Conservation (phyloP, 92 coral and sea anemone species). For the Umimayanthus kanabou region DNA sequence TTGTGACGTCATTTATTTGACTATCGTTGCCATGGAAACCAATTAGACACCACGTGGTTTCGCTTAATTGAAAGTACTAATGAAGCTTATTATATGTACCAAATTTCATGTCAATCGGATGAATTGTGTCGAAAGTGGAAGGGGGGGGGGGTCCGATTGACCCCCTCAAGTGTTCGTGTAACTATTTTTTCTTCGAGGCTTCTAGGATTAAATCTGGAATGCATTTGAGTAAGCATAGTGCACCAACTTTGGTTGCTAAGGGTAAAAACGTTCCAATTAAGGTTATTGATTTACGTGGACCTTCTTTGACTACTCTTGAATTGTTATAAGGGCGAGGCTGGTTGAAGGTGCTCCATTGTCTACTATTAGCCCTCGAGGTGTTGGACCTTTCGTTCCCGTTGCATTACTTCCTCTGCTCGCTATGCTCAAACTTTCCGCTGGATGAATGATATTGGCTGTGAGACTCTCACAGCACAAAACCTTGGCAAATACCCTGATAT, state of each 20-base stretch:
- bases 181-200: too few relatives aligned
- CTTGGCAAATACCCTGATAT: constrained; percentile 33
- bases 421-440: not conserved
- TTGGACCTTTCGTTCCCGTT: not conserved
- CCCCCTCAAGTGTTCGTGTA: too few relatives aligned
- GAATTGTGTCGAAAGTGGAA: too few relatives aligned
- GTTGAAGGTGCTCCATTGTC: not conserved
- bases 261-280: not conserved
- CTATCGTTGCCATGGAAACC: too few relatives aligned
- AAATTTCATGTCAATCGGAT: too few relatives aligned
- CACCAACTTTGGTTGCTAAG: not conserved
- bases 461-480: not conserved
- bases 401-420: not conserved
- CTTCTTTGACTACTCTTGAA: not conserved
- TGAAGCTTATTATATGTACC: too few relatives aligned
- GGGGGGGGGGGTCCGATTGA: too few relatives aligned
- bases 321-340: not conserved
- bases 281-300: not conserved
- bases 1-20: too few relatives aligned
- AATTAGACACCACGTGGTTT: too few relatives aligned
- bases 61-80: too few relatives aligned
- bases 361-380: not conserved
- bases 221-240: too few relatives aligned
- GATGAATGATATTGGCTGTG: not conserved
- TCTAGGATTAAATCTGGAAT: too few relatives aligned